These are phyloP conservation scores for Yponomeuta evonymella DNA, from an alignment of 2,888 invertebrate species.

Conservation along the genomic window DNA sequence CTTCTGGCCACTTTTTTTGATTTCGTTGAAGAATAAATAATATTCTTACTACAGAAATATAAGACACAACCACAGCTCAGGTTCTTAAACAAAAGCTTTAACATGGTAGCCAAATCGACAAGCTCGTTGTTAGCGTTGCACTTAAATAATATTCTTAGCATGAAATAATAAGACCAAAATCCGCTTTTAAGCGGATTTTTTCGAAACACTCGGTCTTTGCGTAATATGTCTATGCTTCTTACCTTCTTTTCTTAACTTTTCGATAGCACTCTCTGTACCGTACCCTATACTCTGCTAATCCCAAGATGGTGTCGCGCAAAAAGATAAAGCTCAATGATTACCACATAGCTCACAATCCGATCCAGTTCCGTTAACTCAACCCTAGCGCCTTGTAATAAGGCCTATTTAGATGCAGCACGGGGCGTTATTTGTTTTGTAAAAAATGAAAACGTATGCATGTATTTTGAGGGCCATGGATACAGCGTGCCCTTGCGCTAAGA, in stretches of 20 bases:
- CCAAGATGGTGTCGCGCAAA: constrained; percentile 14
- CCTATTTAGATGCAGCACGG: neutral
- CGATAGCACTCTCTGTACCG: neutral
- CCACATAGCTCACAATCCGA: constrained; percentile 2
- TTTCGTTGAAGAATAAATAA: no score
- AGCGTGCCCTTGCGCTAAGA: neutral
- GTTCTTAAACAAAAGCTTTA: no score
- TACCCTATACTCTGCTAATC: neutral
- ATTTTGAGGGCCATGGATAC: neutral
- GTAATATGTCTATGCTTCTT: neutral
- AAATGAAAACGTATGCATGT: neutral
- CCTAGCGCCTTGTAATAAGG: neutral
- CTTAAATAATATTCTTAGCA: no score
- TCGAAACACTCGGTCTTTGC: neutral
- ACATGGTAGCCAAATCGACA: no score
- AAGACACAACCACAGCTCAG: no score
- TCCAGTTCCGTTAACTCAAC: neutral
- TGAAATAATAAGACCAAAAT: no score
- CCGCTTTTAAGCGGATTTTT: no score
- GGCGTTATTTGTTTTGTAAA: neutral
- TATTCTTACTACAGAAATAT: no score
- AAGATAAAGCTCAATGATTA: constrained; percentile 7
- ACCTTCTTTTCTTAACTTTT: neutral
- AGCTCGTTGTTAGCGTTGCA: no score
- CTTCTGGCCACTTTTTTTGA: no score